Percentiles rank a stretch among this genome's conserved stretches.
phyloP scores from a whole-genome alignment of 2,797 vertebrate genomes.

The Liasis olivaceus region DNA sequence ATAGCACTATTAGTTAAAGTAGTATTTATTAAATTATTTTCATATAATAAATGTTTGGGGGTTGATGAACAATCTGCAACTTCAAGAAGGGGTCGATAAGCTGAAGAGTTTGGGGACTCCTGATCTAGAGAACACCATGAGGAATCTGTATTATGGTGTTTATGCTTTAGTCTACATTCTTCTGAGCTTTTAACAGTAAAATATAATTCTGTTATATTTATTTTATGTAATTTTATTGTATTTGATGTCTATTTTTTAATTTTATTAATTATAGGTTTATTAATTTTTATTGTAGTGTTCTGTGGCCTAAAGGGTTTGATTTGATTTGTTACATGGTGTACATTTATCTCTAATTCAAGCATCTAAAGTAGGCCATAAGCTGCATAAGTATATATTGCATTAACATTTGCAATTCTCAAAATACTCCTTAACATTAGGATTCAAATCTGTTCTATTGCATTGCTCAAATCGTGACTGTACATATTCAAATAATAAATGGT shows the following conservation, averaged over 20 bases:
- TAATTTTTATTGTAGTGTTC: neutral
- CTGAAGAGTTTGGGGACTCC: too few relatives aligned
- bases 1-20: too few relatives aligned
- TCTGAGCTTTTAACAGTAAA: constrained; percentile 53
- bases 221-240: neutral
- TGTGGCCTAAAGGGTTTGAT: neutral
- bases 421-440: neutral
- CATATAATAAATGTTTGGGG: too few relatives aligned
- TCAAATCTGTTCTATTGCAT: constrained; percentile 11
- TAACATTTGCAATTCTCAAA: neutral
- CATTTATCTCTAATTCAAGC: neutral
- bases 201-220: constrained; percentile 38
- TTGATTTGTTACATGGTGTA: neutral
- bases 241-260: neutral
- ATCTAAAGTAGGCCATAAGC: neutral
- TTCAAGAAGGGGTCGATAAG: too few relatives aligned
- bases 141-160: too few relatives aligned
- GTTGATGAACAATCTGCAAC: too few relatives aligned
- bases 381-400: neutral
- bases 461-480: constrained; percentile 52
- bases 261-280: neutral
- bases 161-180: neutral
- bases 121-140: too few relatives aligned
- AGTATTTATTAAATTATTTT: too few relatives aligned
- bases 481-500: constrained; percentile 55